Conservation (phyloP, 1,140 invertebrate genomes). For the Drepana arcuata region DNA sequence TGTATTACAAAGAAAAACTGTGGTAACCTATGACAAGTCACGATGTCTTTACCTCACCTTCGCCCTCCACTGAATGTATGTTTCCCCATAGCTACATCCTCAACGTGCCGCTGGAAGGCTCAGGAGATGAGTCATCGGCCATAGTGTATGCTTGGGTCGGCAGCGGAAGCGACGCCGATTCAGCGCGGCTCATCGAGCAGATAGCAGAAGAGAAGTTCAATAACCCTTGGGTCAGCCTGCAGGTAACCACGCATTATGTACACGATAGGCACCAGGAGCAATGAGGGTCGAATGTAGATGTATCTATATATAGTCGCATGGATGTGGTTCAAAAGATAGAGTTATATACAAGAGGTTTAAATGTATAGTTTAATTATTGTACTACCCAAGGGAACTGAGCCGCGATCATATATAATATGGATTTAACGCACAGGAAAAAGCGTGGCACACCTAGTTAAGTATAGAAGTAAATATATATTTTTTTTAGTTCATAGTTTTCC, state of each 20-base stretch:
- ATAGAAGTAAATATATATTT: too few relatives aligned
- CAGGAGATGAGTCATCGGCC: constrained; percentile 88
- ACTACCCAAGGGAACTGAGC: too few relatives aligned
- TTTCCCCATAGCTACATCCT: constrained; percentile 93
- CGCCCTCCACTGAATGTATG: too few relatives aligned
- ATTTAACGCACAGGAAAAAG: too few relatives aligned
- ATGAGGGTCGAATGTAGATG: not conserved
- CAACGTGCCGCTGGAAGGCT: constrained; percentile 95
- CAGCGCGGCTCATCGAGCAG: constrained; percentile 90
- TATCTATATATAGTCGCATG: too few relatives aligned
- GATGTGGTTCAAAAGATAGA: too few relatives aligned
- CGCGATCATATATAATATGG: too few relatives aligned
- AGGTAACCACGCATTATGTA: constrained; percentile 54
- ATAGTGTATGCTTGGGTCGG: constrained; percentile 99
- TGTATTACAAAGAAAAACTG: not conserved
- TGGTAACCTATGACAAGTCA: not conserved
- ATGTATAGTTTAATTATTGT: too few relatives aligned
- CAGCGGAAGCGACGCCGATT: constrained; percentile 88
- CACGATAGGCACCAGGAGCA: not conserved
- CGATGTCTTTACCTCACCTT: too few relatives aligned
- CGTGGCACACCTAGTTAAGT: too few relatives aligned
- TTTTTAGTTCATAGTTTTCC: too few relatives aligned
- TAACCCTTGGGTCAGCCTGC: constrained; percentile 88
- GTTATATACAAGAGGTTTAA: too few relatives aligned
- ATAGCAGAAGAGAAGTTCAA: constrained; percentile 96